Evolutionary conservation across 2,888 invertebrate genomes (phyloP).

Genomic region (Microplitis manilae): DNA sequence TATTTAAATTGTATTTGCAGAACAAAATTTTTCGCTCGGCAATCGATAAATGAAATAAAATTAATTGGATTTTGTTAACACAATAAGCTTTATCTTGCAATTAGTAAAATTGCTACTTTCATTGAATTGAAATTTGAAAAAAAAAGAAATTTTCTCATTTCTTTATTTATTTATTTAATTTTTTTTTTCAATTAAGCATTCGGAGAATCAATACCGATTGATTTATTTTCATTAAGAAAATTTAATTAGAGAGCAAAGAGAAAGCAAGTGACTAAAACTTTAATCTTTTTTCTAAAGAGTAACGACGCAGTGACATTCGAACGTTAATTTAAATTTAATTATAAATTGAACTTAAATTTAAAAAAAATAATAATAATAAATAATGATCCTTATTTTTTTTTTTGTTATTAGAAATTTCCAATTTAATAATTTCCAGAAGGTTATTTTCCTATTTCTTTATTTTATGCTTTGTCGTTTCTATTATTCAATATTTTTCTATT

Average conservation of each 20-base stretch:
- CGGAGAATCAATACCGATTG: neutral
- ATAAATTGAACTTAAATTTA: neutral
- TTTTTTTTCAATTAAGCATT: neutral
- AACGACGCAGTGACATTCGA: neutral
- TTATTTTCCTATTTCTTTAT: too few species aligned
- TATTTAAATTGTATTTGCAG: too few species aligned
- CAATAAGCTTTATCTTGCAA: conserved; percentile 13
- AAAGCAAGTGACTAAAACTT: neutral
- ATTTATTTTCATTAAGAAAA: conserved; percentile 6
- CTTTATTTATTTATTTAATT: neutral
- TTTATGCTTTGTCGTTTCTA: too few species aligned
- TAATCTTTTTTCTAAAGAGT: neutral
- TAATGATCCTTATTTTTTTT: too few species aligned
- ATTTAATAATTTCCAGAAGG: too few species aligned
- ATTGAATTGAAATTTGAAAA: conserved; percentile 13
- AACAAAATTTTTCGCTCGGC: neutral
- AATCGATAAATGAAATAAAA: neutral
- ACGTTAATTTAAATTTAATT: neutral
- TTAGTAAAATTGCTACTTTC: neutral
- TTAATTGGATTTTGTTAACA: neutral
- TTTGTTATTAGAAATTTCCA: too few species aligned
- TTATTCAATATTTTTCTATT: too few species aligned
- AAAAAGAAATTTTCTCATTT: neutral
- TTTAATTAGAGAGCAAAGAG: neutral
- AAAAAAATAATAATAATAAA: neutral